A percentile compares a stretch with the other conserved stretches of the same genome.
Evolutionary conservation across 2,113 vertebrate genomes (phyloP).

Genomic region (Ramphastos sulfuratus): DNA sequence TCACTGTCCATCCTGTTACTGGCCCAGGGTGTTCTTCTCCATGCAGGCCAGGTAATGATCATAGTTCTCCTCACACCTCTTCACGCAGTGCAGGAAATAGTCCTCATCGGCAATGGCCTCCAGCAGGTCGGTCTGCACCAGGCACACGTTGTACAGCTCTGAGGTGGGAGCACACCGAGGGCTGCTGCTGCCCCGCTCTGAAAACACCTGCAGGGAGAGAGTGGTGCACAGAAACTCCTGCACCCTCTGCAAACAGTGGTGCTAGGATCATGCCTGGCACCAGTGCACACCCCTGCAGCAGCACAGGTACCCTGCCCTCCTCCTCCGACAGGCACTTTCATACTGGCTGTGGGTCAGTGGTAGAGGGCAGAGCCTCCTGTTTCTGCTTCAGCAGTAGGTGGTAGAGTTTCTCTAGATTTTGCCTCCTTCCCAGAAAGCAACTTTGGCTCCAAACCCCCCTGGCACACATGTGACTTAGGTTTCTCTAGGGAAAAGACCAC

Average conservation of each 20-base stretch:
- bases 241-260: not conserved
- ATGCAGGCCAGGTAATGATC: constrained; percentile 70
- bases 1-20: not conserved
- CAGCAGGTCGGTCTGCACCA: constrained; percentile 88
- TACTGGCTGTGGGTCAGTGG: accelerated
- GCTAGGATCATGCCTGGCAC: accelerated
- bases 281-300: not conserved
- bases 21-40: not conserved
- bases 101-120: constrained; percentile 80
- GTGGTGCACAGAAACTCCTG: accelerated
- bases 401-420: not conserved
- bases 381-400: not conserved
- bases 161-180: constrained; percentile 71
- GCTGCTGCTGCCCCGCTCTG: constrained; percentile 42
- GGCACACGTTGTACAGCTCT: constrained; percentile 81
- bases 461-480: not conserved
- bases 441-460: not conserved
- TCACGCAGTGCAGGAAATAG: constrained; percentile 84
- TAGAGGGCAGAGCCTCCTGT: not conserved
- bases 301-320: not conserved
- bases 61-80: constrained; percentile 85
- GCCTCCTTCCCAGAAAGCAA: not conserved
- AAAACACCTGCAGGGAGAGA: constrained; percentile 78
- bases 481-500: not conserved
- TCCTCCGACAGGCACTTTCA: accelerated